Evolutionary conservation across 2,113 vertebrate genomes (phyloP).

Genomic region (Heterocephalus glaber): DNA sequence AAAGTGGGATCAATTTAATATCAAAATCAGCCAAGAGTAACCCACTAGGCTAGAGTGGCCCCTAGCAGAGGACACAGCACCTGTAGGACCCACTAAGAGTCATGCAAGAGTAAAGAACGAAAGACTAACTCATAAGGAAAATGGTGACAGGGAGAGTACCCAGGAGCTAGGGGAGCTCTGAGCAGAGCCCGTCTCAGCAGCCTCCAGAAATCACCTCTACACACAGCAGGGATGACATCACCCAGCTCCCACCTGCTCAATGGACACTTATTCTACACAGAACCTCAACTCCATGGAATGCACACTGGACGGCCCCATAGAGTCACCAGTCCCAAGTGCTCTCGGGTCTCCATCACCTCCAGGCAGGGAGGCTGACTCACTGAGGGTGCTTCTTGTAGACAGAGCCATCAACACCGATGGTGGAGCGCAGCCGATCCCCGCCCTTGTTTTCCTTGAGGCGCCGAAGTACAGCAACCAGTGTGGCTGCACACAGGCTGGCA

Average conservation of each 20-base stretch:
- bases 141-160: not conserved
- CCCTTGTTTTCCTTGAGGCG: conserved; percentile 97
- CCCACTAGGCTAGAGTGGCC: not conserved
- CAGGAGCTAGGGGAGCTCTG: not conserved
- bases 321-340: not conserved
- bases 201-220: not conserved
- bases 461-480: conserved; percentile 90
- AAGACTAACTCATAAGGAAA: not conserved
- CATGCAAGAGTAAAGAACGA: not conserved
- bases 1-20: not conserved
- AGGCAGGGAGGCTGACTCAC: conserved; percentile 83
- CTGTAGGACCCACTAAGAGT: not conserved
- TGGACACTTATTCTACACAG: not conserved
- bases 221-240: accelerated
- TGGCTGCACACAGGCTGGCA: conserved; percentile 92
- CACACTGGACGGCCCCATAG: accelerated
- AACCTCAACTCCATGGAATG: not conserved
- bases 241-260: not conserved
- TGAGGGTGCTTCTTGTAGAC: conserved; percentile 97
- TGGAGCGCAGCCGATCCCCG: conserved; percentile 90
- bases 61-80: not conserved
- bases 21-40: not conserved
- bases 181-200: accelerated
- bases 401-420: conserved; percentile 93
- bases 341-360: accelerated